Percentiles rank a stretch among this genome's conserved stretches.
These are phyloP conservation scores for Drosophila birchii DNA, from an alignment of 2,888 invertebrate species.

Conservation along the genomic window DNA sequence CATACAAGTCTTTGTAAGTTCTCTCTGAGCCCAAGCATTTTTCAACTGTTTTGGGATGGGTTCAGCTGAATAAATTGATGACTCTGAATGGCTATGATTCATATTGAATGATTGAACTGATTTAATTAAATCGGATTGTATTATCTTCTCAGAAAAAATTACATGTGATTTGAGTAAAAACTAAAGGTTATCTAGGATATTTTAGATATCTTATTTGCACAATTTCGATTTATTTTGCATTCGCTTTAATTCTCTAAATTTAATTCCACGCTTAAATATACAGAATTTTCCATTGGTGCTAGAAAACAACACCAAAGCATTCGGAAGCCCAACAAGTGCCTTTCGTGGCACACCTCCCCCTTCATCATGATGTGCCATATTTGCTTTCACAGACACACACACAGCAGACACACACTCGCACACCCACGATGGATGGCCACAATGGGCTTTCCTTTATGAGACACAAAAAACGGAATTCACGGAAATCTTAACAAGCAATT, in stretches of 20 bases:
- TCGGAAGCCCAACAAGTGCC: slow-evolving; percentile 68
- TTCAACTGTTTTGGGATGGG: slow-evolving; percentile 5
- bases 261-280: slow-evolving; percentile 1
- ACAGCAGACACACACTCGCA: slow-evolving; percentile 5
- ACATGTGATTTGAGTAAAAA: no score
- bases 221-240: neutral
- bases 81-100: slow-evolving; percentile 19
- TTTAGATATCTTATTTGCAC: no score
- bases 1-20: neutral
- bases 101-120: slow-evolving; percentile 18
- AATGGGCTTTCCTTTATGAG: slow-evolving; percentile 44
- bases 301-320: slow-evolving; percentile 43
- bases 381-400: slow-evolving; percentile 26
- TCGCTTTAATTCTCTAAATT: slow-evolving; percentile 5
- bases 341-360: slow-evolving; percentile 21
- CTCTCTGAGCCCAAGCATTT: neutral
- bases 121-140: slow-evolving; percentile 3
- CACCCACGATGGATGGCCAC: slow-evolving; percentile 47
- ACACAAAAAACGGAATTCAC: slow-evolving; percentile 55
- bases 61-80: slow-evolving; percentile 22
- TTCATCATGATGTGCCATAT: slow-evolving; percentile 33
- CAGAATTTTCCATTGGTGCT: slow-evolving; percentile 15
- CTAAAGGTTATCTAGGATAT: no score
- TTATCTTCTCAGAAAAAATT: neutral
- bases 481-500: slow-evolving; percentile 72